These are phyloP conservation scores for Eumeta japonica DNA, from an alignment of 1,140 invertebrate species.

Conservation along the genomic window DNA sequence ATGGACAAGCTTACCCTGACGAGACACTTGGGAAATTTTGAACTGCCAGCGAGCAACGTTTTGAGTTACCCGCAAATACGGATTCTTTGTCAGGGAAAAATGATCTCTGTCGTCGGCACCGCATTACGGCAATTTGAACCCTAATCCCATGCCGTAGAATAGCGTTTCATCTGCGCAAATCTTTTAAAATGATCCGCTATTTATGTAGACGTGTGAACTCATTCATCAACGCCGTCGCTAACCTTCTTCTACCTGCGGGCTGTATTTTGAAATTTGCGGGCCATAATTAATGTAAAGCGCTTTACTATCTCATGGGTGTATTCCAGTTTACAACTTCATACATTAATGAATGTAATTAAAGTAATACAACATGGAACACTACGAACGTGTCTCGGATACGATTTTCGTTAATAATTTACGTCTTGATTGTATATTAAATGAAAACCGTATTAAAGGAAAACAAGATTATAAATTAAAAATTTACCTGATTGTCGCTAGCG, in stretches of 20 bases:
- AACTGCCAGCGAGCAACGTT: slow-evolving; percentile 9
- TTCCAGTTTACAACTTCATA: too few relatives aligned
- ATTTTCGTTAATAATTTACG: too few relatives aligned
- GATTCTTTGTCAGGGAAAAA: slow-evolving; percentile 7
- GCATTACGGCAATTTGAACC: too few relatives aligned
- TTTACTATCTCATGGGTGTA: slow-evolving; percentile 5
- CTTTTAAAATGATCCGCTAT: slow-evolving; percentile 4
- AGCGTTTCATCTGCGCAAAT: too few relatives aligned
- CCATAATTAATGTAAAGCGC: slow-evolving; percentile 5
- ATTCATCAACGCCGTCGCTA: slow-evolving; percentile 10
- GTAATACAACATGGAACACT: too few relatives aligned
- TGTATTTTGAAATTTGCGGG: slow-evolving; percentile 9
- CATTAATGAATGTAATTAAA: too few relatives aligned
- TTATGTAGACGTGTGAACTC: slow-evolving; percentile 9
- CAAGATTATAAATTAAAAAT: too few relatives aligned
- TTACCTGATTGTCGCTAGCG: too few relatives aligned
- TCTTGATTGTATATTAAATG: too few relatives aligned
- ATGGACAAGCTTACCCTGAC: slow-evolving; percentile 9
- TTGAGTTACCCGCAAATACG: slow-evolving; percentile 8
- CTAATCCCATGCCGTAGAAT: too few relatives aligned
- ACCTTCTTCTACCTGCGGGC: slow-evolving; percentile 6
- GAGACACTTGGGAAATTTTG: slow-evolving; percentile 17
- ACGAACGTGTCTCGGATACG: too few relatives aligned
- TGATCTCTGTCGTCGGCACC: slow-evolving; percentile 1
- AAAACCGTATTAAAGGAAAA: too few relatives aligned